Base-by-base conservation (phyloP, 2,797 vertebrate species). In the Pipistrellus kuhlii region DNA sequence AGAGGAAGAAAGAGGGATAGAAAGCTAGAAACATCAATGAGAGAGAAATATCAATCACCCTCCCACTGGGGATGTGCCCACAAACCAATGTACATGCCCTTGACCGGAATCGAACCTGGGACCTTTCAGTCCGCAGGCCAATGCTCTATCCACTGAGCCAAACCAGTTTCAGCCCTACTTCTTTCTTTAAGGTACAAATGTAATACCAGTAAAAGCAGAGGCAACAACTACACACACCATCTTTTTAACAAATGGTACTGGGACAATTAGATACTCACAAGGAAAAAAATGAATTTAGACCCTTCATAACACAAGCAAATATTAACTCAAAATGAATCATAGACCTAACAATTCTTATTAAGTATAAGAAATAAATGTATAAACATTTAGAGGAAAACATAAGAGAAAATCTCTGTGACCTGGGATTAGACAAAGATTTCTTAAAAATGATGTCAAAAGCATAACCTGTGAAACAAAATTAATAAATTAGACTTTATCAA, bases 331-430 rank as follows among this genome's bases (percentile, higher is more conserved):
- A 86, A 57, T 18, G 18, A 87, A 95, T 83, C 73, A 71, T 3
- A 89, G 41, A 62, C 17, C 17, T 72, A 46, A 64, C 13, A 69
- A 81, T n/a, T 57, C 51, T 91, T 92, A 53, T 5, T 68, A 80
- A 21, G 62, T 20, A 3, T 69, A 85, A 93, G 20, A 85, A 48
- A 8, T 27, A 87, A 92, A 84, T 57, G 32, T 77, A 82, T 21
- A 53, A 83, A 85, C 23, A 80, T 84, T 73, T 91, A 86, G 27
- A 78, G 88, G 66, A 90, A 92, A 75, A 66, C 41, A 77, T 75
- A 76, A 20, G 1, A 57, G 35, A 89, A 81, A 87, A 80, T 76
- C 17, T 55, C 78, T 83, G 5, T 82, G 23, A 75, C 38, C 25
- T 91, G 69, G 9, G 7, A 3, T 64, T 91, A 86, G 18, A 14